Evolutionary conservation across 2,113 vertebrate species (phyloP), one percentile per base, ranked within the genome.

Genomic region (Gymnarchus niloticus): DNA sequence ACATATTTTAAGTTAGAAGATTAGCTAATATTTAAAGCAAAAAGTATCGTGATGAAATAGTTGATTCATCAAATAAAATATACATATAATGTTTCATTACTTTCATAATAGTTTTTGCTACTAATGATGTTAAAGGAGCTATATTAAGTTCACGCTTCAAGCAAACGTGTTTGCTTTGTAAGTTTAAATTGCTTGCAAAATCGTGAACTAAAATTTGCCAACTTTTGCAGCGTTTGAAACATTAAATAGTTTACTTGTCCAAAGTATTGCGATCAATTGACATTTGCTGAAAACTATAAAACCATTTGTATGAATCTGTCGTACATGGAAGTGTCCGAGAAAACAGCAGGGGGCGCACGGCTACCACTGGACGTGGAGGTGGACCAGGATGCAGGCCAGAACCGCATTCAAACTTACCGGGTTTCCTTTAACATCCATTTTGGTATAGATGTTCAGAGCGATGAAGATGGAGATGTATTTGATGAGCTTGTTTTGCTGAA

Each of bases 381-480:
- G 2, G 94, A 95, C 80, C 90, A 88, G 65, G 94, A 95, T 14
- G 93, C 94, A 44, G 93, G 94, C 3, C 89, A 89, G 0, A 93
- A 95, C 88, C 94, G 94, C 89, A 92, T 95, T 0, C 93, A 94
- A 85, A 92, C 84, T 89, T 95, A 95, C 87, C 92, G 91, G 17
- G 93, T 94, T 0, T 93, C 94, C 0, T 73, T 89, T 44, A 92
- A 89, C n/a, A 90, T 17, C 44, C 90, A 94, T n/a, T 95, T 95
- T 21, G 84, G 78, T 0, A 81, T 95, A 0, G 93, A 94, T 21
- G 89, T 92, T 86, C 88, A 87, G 48, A 87, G 87, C 9, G 80
- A 87, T 12, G 93, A 94, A 51, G 93, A 95, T 33, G 94, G 94
- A 0, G 86, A 88, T 25, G 94, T 91, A 89, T 91, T 84, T 51